A percentile compares a stretch with the other conserved stretches of the same genome.
phyloP scores from a whole-genome alignment of 2,113 vertebrate species.

The Cervus canadensis region DNA sequence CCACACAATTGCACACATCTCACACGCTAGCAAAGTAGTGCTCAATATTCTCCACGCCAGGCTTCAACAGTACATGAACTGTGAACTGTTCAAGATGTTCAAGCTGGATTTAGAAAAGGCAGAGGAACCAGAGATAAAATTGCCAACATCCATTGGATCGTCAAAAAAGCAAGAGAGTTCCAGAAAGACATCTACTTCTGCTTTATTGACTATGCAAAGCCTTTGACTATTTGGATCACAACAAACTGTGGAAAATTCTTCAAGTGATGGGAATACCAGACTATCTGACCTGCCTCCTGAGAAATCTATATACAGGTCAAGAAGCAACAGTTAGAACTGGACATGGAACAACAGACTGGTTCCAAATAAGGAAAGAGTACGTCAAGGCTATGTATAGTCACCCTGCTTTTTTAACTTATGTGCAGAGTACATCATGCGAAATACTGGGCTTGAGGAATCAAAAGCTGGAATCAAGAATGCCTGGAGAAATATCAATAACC shows the following conservation, averaged over 20 bases:
- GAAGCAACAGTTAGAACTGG: neutral
- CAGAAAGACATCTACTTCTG: neutral
- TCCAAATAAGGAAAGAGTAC: neutral
- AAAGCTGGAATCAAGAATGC: neutral
- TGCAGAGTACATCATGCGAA: accelerated
- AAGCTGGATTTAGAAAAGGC: neutral
- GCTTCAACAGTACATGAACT: neutral
- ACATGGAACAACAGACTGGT: neutral
- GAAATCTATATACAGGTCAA: neutral
- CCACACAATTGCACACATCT: neutral
- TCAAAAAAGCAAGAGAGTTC: neutral
- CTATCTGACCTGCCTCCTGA: neutral
- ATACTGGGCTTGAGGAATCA: neutral
- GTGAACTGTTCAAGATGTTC: neutral
- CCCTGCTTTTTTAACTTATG: neutral
- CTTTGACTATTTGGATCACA: neutral
- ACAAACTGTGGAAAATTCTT: neutral
- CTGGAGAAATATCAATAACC: neutral
- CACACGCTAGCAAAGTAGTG: neutral
- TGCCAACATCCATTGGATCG: neutral
- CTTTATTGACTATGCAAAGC: neutral
- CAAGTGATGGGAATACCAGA: neutral
- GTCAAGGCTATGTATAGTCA: neutral
- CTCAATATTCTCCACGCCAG: neutral
- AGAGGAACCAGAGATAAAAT: neutral